phyloP scores from a whole-genome alignment of 2,113 vertebrate species.

The Todiramphus chloris region DNA sequence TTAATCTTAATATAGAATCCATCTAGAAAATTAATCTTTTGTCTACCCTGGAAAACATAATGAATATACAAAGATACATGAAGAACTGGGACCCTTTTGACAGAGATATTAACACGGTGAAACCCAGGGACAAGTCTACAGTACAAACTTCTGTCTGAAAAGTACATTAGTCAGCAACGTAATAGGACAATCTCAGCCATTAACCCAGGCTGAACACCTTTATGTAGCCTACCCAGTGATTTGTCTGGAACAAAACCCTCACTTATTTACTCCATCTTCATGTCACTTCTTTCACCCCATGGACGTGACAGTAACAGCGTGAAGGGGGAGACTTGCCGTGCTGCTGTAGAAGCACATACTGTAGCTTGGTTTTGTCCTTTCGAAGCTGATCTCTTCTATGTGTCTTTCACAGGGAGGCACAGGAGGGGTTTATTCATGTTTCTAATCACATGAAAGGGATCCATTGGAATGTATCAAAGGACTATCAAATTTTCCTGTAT shows the following conservation, averaged over 20 bases:
- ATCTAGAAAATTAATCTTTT: conserved; percentile 10
- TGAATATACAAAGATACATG: not conserved
- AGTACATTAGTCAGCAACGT: not conserved
- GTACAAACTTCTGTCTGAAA: not conserved
- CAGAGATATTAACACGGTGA: conserved; percentile 9
- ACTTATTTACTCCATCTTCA: accelerated
- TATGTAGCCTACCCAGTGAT: not conserved
- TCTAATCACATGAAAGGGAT: not conserved
- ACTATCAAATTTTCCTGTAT: not conserved
- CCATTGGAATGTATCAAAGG: not conserved
- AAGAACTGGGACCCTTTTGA: not conserved
- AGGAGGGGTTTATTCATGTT: not conserved
- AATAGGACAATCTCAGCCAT: not conserved
- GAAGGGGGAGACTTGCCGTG: not conserved
- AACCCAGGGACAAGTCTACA: conserved; percentile 14
- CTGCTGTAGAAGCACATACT: not conserved
- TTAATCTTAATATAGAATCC: not conserved
- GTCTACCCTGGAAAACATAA: not conserved
- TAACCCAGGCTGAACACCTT: not conserved
- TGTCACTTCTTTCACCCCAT: not conserved
- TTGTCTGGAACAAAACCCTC: not conserved
- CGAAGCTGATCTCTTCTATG: not conserved
- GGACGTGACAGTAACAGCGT: not conserved
- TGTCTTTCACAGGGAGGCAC: not conserved
- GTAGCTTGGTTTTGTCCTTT: not conserved